These are phyloP conservation scores for Ictalurus furcatus DNA, from an alignment of 2,113 vertebrate genomes.

Conservation along the genomic window DNA sequence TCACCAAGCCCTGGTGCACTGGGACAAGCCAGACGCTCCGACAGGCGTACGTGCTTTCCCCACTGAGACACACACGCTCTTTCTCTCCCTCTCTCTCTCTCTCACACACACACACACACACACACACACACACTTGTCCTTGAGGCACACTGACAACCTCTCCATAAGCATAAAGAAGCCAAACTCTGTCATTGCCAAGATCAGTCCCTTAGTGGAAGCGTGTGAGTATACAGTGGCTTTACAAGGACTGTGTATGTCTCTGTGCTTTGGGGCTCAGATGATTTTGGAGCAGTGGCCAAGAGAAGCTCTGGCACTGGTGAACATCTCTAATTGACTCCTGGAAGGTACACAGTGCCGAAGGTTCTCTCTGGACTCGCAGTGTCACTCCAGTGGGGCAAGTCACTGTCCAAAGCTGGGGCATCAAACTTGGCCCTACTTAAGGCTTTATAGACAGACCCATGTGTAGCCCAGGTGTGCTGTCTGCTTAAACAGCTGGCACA, in stretches of 20 bases:
- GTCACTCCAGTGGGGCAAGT: constrained; percentile 28
- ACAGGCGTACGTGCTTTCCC: constrained; percentile 59
- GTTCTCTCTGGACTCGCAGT: constrained; percentile 36
- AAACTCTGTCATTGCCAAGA: constrained; percentile 61
- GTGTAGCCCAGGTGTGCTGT: constrained; percentile 39
- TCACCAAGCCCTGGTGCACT: constrained; percentile 55
- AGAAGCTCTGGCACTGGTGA: constrained; percentile 41
- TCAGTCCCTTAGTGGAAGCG: constrained; percentile 51
- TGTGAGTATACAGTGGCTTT: constrained; percentile 40
- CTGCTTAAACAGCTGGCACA: constrained; percentile 37
- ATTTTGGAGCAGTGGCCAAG: constrained; percentile 27
- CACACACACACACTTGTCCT: constrained; percentile 48
- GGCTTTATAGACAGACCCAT: constrained; percentile 31
- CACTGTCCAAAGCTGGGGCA: constrained; percentile 32
- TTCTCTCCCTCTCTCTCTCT: too few species aligned
- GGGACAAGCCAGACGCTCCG: constrained; percentile 59
- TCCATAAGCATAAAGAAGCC: constrained; percentile 61
- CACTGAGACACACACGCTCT: constrained; percentile 44
- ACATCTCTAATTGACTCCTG: constrained; percentile 54
- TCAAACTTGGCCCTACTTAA: constrained; percentile 31
- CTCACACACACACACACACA: background rate
- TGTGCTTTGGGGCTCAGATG: constrained; percentile 32
- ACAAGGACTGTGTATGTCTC: constrained; percentile 37
- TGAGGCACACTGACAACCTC: constrained; percentile 56
- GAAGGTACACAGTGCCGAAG: constrained; percentile 28